Base-by-base conservation (phyloP, 2,113 vertebrate species). In the Ifrita kowaldi region DNA sequence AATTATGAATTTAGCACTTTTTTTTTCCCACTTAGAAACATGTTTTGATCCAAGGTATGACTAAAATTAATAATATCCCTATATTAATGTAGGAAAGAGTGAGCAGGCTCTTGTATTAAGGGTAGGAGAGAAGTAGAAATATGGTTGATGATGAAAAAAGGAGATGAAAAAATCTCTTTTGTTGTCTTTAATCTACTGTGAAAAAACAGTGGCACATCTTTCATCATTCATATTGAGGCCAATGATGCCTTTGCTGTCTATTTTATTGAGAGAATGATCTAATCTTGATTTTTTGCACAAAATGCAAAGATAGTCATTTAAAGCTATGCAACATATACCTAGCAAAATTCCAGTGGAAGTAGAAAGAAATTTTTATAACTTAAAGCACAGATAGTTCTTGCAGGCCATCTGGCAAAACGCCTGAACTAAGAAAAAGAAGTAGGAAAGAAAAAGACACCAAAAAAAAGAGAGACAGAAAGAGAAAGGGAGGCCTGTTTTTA, bases 401-500 rank as follows among this genome's bases (percentile, higher is more conserved):
- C 27, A 50, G 39, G 26, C 97, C 60, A 92, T 83, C 75, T 95
- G 69, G 22, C 20, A 94, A 89, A 97, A 94, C 60, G 98, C 86
- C 67, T 97, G 84, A 97, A 89, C 84, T 56, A 69, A 83, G 73
- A 27, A 95, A 62, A 46, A 35, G 10, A 28, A 20, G 3, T 9
- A 35, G 14, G 56, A 73, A 78, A 46, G 7, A 30, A 62, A 81
- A 47, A 65, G 28, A 27, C 11, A 21, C 7, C 0, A 0, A 82
- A n/a, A 27, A 27, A 84, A 42, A 69, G 4, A 64, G 5, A 67
- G 5, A 65, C 1, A 4, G 21, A 75, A 42, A 52, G 23, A 82
- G 41, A 60, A 41, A 52, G 16, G 39, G 16, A 35, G 22, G 4
- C 10, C 78, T 96, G 93, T 90, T 84, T 93, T 97, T 97, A 97